Conservation (phyloP, 2,113 vertebrate species). For the Syrmaticus mikado region DNA sequence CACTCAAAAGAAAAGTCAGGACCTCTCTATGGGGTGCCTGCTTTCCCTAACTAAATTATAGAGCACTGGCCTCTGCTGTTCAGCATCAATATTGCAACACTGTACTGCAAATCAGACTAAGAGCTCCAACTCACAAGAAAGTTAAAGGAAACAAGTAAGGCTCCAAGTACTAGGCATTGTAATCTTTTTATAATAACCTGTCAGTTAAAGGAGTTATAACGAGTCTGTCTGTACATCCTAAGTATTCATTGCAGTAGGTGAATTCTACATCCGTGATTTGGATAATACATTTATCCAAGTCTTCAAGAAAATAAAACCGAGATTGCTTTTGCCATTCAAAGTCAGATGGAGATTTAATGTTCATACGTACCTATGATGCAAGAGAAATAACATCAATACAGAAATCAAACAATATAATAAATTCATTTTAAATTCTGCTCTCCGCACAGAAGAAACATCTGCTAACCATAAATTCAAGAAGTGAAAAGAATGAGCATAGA, state of each 20-base stretch:
- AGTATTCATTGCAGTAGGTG: conserved; percentile 77
- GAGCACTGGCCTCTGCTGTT: conserved; percentile 57
- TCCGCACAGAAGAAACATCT: not conserved
- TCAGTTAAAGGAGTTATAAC: conserved; percentile 79
- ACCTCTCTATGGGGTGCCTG: not conserved
- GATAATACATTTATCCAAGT: conserved; percentile 75
- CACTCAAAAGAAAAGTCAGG: not conserved
- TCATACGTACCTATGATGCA: conserved; percentile 68
- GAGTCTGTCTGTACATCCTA: conserved; percentile 79
- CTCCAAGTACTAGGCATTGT: not conserved
- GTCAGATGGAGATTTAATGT: conserved; percentile 72
- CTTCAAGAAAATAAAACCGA: conserved; percentile 78
- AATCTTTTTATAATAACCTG: conserved; percentile 61
- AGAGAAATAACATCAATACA: not conserved
- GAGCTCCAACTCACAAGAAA: not conserved
- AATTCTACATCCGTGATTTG: conserved; percentile 79
- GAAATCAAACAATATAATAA: not conserved
- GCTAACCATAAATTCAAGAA: not conserved
- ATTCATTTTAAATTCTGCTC: not conserved
- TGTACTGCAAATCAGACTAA: not conserved
- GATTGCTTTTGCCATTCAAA: conserved; percentile 81
- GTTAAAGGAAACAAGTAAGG: not conserved
- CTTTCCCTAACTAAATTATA: not conserved
- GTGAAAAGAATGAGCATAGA: not conserved
- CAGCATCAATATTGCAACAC: not conserved